A percentile compares a stretch with the other conserved stretches of the same genome.
Evolutionary conservation across 2,113 vertebrate genomes (phyloP).

Genomic region (Shinisaurus crocodilurus): DNA sequence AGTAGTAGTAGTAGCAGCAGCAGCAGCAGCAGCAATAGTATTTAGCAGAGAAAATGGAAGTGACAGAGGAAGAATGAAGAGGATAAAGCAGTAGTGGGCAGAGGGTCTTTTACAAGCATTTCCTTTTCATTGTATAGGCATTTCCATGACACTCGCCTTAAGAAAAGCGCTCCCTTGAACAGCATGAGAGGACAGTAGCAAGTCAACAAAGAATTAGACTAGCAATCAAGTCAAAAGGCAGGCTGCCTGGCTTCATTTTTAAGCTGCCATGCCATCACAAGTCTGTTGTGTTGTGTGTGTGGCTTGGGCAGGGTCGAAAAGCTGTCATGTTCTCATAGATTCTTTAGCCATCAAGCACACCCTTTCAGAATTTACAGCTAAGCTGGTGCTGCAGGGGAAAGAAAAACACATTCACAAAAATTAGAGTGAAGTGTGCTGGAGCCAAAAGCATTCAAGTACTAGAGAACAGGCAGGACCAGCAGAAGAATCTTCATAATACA

Average conservation of each 20-base stretch:
- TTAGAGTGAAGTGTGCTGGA: background rate
- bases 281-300: background rate
- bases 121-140: background rate
- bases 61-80: background rate
- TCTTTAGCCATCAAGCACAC: background rate
- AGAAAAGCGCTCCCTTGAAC: background rate
- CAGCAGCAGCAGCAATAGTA: too few species aligned
- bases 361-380: background rate
- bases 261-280: background rate
- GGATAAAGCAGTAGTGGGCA: background rate
- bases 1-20: background rate
- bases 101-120: background rate
- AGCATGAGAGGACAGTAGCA: background rate
- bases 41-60: background rate
- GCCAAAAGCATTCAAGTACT: background rate
- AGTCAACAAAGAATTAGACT: background rate
- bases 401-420: background rate
- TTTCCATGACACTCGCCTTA: background rate
- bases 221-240: background rate
- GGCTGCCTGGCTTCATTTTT: background rate
- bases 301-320: background rate
- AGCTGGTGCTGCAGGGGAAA: background rate
- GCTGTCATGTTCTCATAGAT: background rate
- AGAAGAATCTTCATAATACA: background rate
- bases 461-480: background rate